Percentiles rank a stretch among this genome's conserved stretches.
Conservation (phyloP, 2,113 vertebrate genomes). For the Orthochromis malagaraziensis region DNA sequence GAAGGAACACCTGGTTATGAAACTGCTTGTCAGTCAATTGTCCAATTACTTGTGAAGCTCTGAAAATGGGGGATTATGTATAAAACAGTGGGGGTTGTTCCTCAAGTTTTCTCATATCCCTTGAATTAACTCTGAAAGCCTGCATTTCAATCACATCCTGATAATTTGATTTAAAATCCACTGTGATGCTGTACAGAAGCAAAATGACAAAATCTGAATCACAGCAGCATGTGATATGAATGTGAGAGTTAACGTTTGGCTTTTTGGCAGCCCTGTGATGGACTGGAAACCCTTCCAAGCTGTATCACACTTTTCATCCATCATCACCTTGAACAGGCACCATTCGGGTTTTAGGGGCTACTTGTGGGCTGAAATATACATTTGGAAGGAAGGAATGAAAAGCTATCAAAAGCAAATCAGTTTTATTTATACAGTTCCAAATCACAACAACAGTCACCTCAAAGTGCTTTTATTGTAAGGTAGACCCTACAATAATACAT, state of each 20-base stretch:
- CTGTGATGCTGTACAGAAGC: not conserved
- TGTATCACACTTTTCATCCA: not conserved
- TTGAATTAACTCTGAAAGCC: fast-evolving
- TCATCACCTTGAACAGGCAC: not conserved
- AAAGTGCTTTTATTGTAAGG: not conserved
- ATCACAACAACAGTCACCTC: not conserved
- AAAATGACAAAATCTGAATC: not conserved
- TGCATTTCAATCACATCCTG: not conserved
- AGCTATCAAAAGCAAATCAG: not conserved
- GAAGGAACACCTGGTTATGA: not conserved
- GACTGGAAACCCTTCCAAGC: not conserved
- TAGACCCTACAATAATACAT: not conserved
- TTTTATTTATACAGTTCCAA: not conserved
- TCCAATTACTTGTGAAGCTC: not conserved
- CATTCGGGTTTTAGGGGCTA: not conserved
- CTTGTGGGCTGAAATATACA: not conserved
- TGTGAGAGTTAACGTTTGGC: not conserved
- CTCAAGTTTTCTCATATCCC: not conserved
- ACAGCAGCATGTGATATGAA: not conserved
- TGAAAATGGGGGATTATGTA: not conserved
- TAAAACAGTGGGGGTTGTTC: not conserved
- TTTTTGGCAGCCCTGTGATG: not conserved
- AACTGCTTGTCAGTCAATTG: not conserved
- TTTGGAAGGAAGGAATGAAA: not conserved
- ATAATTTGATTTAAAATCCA: not conserved